These are phyloP conservation scores for Megaceryle torquata DNA, from an alignment of 2,113 vertebrate species.

Conservation along the genomic window DNA sequence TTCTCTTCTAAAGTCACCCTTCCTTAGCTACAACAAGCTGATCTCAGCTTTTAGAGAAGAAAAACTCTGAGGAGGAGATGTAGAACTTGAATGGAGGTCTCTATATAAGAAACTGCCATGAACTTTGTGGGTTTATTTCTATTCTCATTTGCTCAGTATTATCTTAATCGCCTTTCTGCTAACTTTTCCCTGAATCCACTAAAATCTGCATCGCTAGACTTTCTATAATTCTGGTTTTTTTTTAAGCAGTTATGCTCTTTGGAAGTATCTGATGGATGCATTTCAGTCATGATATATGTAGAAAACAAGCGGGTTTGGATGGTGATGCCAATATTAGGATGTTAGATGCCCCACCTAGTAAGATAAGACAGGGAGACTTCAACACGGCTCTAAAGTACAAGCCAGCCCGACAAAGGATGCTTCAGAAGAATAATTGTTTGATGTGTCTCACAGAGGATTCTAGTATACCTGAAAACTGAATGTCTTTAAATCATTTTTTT, in stretches of 20 bases:
- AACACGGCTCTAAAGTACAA: background rate
- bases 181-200: background rate
- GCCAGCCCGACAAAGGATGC: background rate
- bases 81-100: background rate
- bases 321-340: background rate
- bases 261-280: background rate
- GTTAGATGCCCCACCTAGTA: background rate
- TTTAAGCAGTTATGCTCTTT: background rate
- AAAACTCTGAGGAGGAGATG: background rate
- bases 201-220: background rate
- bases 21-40: background rate
- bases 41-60: background rate
- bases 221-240: background rate
- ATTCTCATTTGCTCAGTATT: background rate
- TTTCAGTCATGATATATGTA: background rate
- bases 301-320: background rate
- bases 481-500: background rate
- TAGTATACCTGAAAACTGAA: constrained; percentile 21
- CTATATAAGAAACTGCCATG: background rate
- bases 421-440: background rate
- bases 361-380: background rate
- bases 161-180: background rate
- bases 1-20: background rate
- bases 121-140: background rate
- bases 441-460: background rate